These are phyloP conservation scores for Aplysina aerophoba DNA, from an alignment of 37 sponge, comb jelly and placozoan genomes.

Conservation along the genomic window DNA sequence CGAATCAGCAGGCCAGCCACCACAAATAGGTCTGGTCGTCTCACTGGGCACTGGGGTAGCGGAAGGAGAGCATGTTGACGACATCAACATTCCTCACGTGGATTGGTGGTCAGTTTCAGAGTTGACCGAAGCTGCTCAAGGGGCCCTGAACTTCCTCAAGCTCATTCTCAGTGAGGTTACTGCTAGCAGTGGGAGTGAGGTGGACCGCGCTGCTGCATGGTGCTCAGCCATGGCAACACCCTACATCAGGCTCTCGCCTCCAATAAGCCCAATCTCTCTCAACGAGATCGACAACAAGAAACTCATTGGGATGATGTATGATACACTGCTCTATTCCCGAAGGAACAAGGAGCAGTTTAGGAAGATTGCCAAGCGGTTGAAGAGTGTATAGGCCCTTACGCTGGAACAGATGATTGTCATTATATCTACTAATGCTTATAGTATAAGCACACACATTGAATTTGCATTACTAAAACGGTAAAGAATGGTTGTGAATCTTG, in stretches of 20 bases:
- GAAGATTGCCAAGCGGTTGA: constrained; percentile 9
- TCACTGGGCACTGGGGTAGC: constrained; percentile 37
- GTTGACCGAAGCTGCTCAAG: background rate
- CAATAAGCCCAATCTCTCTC: constrained; percentile 15
- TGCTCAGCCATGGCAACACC: constrained; percentile 31
- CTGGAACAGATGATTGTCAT: no score
- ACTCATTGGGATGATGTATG: constrained; percentile 37
- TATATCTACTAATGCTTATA: no score
- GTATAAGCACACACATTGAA: no score
- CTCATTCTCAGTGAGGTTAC: constrained; percentile 41
- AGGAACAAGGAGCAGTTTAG: constrained; percentile 2
- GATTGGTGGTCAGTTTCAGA: background rate
- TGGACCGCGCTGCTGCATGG: constrained; percentile 46
- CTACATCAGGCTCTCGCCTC: constrained; percentile 50
- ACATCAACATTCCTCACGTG: constrained; percentile 3
- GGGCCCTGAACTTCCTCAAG: background rate
- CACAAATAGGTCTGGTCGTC: constrained; percentile 28
- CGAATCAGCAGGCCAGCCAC: constrained; percentile 17
- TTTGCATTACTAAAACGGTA: no score
- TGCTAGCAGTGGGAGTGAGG: constrained; percentile 36
- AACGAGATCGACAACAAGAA: constrained; percentile 14
- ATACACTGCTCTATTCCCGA: constrained; percentile 20
- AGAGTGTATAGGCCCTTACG: no score
- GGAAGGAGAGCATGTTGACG: background rate
- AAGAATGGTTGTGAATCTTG: no score